phyloP scores from a whole-genome alignment of 2,113 vertebrate species.

The Phocoena sinus region DNA sequence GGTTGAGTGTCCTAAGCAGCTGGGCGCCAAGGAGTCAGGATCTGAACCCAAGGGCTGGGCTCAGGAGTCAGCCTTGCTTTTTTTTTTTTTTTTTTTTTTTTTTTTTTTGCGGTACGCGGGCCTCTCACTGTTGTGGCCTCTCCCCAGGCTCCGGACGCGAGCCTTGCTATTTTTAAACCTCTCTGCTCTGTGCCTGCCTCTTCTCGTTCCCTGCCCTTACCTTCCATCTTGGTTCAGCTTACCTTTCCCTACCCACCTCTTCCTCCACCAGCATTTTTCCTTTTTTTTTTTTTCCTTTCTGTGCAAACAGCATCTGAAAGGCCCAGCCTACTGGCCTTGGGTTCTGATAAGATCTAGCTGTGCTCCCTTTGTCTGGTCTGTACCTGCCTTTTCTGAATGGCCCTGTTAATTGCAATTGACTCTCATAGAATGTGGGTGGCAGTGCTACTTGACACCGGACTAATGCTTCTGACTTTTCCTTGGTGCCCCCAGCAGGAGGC shows the following conservation, averaged over 20 bases:
- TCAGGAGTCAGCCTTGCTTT: background rate
- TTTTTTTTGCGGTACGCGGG: too few relatives aligned
- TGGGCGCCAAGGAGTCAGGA: background rate
- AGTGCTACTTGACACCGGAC: slow-evolving; percentile 84
- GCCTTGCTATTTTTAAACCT: background rate
- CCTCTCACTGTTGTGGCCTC: too few relatives aligned
- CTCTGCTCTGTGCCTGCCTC: background rate
- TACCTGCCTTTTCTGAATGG: slow-evolving; percentile 86
- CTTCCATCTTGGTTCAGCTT: too few relatives aligned
- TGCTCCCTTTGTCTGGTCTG: slow-evolving; percentile 78
- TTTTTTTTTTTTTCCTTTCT: background rate
- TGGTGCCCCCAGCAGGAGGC: slow-evolving; percentile 70
- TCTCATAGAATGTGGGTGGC: slow-evolving; percentile 90
- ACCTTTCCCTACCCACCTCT: background rate
- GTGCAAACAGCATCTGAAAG: background rate
- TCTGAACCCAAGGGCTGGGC: background rate
- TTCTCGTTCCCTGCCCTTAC: too few relatives aligned
- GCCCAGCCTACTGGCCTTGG: slow-evolving; percentile 45
- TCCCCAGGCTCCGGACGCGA: too few relatives aligned
- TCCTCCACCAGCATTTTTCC: background rate
- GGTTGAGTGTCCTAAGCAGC: background rate
- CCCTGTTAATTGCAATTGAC: slow-evolving; percentile 89
- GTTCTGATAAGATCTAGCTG: slow-evolving; percentile 76
- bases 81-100: too few relatives aligned
- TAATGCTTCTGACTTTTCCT: slow-evolving; percentile 87